Base-by-base conservation (phyloP, 1,140 invertebrate genomes). In the Brachionus rotundiformis region DNA sequence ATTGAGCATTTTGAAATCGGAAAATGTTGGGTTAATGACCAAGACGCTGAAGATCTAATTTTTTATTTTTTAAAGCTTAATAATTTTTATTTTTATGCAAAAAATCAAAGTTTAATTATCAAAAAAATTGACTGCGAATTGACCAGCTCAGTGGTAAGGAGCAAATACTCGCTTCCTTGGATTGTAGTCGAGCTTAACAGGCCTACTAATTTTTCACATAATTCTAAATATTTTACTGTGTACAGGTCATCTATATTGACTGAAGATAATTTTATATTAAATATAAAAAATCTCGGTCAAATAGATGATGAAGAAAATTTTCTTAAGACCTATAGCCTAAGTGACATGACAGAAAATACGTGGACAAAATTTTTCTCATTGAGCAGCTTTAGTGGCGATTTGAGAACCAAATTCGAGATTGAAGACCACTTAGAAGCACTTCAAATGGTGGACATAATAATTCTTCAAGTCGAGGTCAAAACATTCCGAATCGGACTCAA, bases 11-110 rank as follows among this genome's bases (percentile, higher is more conserved):
- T 73, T 73, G 5, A 73, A 25, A 73, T 73, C 36, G 23, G 44
- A 73, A 41, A 41, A 44, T 73, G 68, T 11, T 73, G 68, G 68
- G 23, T 73, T 7, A 73, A 73, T 73, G 25, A 2, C 11, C 19
- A 11, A 0, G 19, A 73, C 11, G 36, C 39, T 11, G 11, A 2
- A 13, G 39, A 73, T 73, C 4, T 73, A 44, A 13, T 73, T 4
- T 54, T 19, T 6, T 36, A 33, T 36, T 19, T 39, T 33, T 16
- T 68, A 1, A 33, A 10, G 11, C n/a, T 36, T 36, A 41, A 39
- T 16, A 23, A 68, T 68, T 16, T 68, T 36, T 54, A 54, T 54
- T 54, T 54, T 54, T 54, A 54, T 54, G 5, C 16, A 54, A 54
- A 54, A 54, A 54, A 54, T 54, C 2, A 16, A 54, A 54, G 47